Percentiles rank a stretch among this genome's conserved stretches.
Evolutionary conservation across 92 coral and sea anemone genomes (phyloP).

Genomic region (Heteractis magnifica): DNA sequence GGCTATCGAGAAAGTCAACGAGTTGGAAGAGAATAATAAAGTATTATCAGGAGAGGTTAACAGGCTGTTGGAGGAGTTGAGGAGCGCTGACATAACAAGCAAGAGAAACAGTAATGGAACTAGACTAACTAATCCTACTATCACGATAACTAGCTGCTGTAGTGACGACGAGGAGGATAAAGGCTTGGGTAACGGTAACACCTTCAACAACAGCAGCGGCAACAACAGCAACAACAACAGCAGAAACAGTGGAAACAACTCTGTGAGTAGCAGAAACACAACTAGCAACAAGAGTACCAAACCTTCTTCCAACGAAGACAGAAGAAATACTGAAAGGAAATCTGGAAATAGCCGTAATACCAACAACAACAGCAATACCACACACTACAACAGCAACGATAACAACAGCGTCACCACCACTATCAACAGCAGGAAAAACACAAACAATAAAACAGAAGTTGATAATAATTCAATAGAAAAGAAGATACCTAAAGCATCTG

Average conservation of each 20-base stretch:
- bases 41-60: not conserved
- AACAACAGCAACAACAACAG: not conserved
- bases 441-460: too few species aligned
- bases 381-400: too few species aligned
- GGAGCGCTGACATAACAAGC: not conserved
- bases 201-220: not conserved
- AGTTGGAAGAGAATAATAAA: slow-evolving; percentile 33
- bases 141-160: not conserved
- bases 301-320: not conserved
- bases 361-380: too few species aligned
- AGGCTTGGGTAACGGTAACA: not conserved
- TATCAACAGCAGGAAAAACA: too few species aligned
- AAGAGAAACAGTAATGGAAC: not conserved
- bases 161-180: not conserved
- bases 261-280: not conserved
- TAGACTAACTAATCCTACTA: not conserved
- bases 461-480: too few species aligned
- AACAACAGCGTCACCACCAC: too few species aligned
- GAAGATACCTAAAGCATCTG: too few species aligned
- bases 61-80: not conserved
- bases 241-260: not conserved
- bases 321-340: too few species aligned
- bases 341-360: too few species aligned
- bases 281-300: not conserved
- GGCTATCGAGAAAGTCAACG: slow-evolving; percentile 39